Percentiles rank a stretch among this genome's conserved stretches.
Conservation (phyloP, 2,797 vertebrate genomes). For the Halcyon leucocephala region DNA sequence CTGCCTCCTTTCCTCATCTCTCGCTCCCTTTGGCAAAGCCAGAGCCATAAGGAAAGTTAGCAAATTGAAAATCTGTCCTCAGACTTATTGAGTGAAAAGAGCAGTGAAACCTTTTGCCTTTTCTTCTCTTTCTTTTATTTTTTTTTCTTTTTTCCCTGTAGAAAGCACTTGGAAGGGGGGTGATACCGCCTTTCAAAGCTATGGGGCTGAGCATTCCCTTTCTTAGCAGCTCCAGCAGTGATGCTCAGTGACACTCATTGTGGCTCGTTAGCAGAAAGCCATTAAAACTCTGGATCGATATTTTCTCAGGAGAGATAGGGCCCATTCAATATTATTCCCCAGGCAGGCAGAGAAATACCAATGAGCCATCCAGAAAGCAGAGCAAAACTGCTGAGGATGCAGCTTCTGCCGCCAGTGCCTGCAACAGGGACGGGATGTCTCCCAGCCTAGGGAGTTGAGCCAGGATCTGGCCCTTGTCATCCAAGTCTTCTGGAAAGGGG, state of each 20-base stretch:
- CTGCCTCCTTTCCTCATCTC: neutral
- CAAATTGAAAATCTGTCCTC: slow-evolving; percentile 23
- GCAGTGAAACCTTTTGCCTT: neutral
- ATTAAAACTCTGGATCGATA: slow-evolving; percentile 43
- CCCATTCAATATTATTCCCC: neutral
- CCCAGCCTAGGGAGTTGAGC: neutral
- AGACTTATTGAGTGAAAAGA: neutral
- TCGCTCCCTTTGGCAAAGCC: neutral
- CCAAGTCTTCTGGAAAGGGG: neutral
- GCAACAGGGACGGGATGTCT: rapidly evolving
- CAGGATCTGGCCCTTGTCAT: neutral
- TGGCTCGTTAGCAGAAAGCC: slow-evolving; percentile 42
- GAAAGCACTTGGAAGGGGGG: neutral
- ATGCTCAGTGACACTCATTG: slow-evolving; percentile 14
- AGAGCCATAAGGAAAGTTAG: neutral
- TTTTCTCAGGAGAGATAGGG: slow-evolving; percentile 18
- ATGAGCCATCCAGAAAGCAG: neutral
- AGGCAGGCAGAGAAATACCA: neutral
- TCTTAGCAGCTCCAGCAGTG: neutral
- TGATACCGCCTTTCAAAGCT: neutral
- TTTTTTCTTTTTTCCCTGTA: neutral
- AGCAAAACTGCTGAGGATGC: neutral
- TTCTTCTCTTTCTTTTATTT: no score
- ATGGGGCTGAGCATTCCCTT: neutral
- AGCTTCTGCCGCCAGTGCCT: neutral